Conservation (phyloP, 2,888 invertebrate species). For the Venustoraphidia nigricollis region DNA sequence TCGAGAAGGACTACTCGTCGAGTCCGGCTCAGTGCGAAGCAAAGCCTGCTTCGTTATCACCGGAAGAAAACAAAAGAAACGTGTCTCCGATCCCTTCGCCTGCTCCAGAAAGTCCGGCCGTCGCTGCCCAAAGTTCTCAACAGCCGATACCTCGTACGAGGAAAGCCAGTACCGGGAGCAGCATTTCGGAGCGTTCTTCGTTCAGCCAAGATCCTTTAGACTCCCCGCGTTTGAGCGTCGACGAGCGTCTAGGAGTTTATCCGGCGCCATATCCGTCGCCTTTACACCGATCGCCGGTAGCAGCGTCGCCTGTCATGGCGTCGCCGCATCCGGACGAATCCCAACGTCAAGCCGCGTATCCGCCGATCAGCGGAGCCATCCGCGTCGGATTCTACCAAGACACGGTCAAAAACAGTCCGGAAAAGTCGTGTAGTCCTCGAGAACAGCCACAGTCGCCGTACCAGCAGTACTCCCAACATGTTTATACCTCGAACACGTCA, state of each 20-base stretch:
- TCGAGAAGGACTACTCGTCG: background rate
- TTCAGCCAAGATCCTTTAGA: constrained; percentile 49
- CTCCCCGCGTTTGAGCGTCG: constrained; percentile 48
- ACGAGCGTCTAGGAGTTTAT: constrained; percentile 41
- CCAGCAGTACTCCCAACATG: constrained; percentile 36
- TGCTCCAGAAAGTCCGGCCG: constrained; percentile 25
- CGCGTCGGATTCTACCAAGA: constrained; percentile 83
- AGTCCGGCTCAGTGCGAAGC: background rate
- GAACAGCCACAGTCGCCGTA: constrained; percentile 46
- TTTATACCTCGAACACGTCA: constrained; percentile 39
- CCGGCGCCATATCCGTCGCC: constrained; percentile 61
- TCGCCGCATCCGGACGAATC: constrained; percentile 58
- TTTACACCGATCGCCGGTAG: constrained; percentile 51
- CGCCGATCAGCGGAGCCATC: constrained; percentile 65
- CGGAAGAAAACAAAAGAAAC: constrained; percentile 12
- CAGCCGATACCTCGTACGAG: constrained; percentile 35
- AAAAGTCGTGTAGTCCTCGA: constrained; percentile 68
- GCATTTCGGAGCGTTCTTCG: constrained; percentile 61
- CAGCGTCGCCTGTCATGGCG: constrained; percentile 44
- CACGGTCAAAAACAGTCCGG: constrained; percentile 67
- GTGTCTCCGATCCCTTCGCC: constrained; percentile 15
- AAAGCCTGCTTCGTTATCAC: background rate
- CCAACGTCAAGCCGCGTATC: constrained; percentile 48
- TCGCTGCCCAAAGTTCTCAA: constrained; percentile 20
- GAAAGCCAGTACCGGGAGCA: constrained; percentile 64